Percentiles rank a stretch among this genome's conserved stretches.
Evolutionary conservation across 2,888 invertebrate genomes (phyloP).

Genomic region (Lysandra bellargus): DNA sequence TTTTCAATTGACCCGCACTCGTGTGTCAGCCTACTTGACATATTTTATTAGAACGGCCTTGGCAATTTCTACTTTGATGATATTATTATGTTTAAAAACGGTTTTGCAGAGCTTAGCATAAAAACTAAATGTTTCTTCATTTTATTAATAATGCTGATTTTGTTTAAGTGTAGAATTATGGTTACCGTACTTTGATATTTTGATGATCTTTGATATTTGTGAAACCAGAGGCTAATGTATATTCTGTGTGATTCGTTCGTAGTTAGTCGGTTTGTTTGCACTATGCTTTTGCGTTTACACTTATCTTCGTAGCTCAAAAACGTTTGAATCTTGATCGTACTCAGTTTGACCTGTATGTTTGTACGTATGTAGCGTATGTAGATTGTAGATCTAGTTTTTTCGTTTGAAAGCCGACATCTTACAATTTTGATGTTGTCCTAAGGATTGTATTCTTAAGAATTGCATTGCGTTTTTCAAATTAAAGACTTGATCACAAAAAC

Average conservation of each 20-base stretch:
- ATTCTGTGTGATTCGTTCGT: too few relatives aligned
- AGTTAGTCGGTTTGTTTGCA: too few relatives aligned
- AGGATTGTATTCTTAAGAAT: too few relatives aligned
- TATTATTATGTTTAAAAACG: neutral
- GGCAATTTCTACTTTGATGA: constrained; percentile 12
- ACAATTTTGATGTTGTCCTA: too few relatives aligned
- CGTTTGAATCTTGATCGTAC: too few relatives aligned
- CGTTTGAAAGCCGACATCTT: too few relatives aligned
- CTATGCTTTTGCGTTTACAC: too few relatives aligned
- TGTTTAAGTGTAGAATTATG: neutral
- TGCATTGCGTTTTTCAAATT: neutral
- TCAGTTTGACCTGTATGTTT: too few relatives aligned
- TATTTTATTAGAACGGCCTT: constrained; percentile 28
- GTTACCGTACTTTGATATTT: neutral
- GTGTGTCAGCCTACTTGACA: constrained; percentile 29
- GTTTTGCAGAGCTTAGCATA: constrained; percentile 3
- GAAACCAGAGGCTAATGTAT: too few relatives aligned
- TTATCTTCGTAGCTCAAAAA: too few relatives aligned
- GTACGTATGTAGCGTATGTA: too few relatives aligned
- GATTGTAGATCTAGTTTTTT: too few relatives aligned
- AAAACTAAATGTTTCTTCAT: neutral
- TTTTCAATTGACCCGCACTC: constrained; percentile 27
- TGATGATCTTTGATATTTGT: neutral
- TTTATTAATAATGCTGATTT: neutral
- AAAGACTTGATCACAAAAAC: neutral